Evolutionary conservation across 2,888 invertebrate species (phyloP), one percentile per base, ranked within the genome.

Genomic region (Sminthurides aquaticus): DNA sequence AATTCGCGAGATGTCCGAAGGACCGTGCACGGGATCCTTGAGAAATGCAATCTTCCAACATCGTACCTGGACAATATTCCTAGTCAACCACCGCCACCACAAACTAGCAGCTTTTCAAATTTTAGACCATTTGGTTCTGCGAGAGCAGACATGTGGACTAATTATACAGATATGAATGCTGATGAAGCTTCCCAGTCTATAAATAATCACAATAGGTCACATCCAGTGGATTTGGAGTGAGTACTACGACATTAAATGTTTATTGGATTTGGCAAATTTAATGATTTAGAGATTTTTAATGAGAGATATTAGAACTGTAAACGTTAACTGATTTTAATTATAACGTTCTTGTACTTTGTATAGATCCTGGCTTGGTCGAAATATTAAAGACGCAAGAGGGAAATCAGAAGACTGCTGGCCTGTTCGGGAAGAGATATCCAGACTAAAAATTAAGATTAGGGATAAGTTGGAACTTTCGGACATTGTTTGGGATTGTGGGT

Each of bases 31-130:
- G 86, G 85, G 52, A 84, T 95, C 70, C 81, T 95, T 67, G 85
- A 86, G 77, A 85, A 88, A 29, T 93, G 92, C 79, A 85, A 90
- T 77, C 83, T 95, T 68, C 85, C 93, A 3, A 91, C 93, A n/a
- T 87, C 88, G 54, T 91, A 90, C 80, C 83, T 94, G 3, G 90
- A 91, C 77, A 87, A 84, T 60, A 58, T 73, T 52, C 73, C 71
- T 49, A 55, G 55, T 11, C 65, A 43, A 34, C 61, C 48, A 18
- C 2, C 3, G 5, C 29, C 22, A 26, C 3, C 3, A 55, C 22
- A 55, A 20, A 26, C 22, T 1, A 49, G 22, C 27, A n/a, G 3
- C 22, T 25, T 57, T 20, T n/a, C 43, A 15, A 49, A 27, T 20
- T 8, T 52, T 3, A 57, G 28, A n/a, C 57, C 57, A 2, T 26